Evolutionary conservation across 1,140 invertebrate genomes (phyloP).

Genomic region (Lepidostoma basale): DNA sequence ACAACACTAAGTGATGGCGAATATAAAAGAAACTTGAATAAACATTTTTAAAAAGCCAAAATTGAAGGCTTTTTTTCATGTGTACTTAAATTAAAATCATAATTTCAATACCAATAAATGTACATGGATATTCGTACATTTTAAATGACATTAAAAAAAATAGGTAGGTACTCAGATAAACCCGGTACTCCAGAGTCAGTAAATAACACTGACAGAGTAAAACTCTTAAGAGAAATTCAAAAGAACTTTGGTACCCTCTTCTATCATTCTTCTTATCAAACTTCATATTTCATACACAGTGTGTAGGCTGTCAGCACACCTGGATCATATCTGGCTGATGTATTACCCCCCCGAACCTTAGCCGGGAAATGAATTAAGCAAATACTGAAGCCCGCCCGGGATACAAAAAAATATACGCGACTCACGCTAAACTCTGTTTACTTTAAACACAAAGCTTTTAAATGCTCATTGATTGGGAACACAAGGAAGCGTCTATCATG

Average conservation of each 20-base stretch:
- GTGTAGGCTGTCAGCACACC: constrained; percentile 28
- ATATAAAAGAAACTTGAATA: too few species aligned
- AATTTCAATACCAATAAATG: too few species aligned
- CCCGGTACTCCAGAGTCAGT: too few species aligned
- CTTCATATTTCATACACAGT: constrained; percentile 19
- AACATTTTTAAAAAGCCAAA: too few species aligned
- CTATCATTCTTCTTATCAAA: constrained; percentile 6
- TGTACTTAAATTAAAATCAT: too few species aligned
- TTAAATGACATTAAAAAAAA: too few species aligned
- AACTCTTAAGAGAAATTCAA: too few species aligned
- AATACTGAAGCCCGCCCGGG: constrained; percentile 1
- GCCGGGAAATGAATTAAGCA: constrained; percentile 23
- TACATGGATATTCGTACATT: too few species aligned
- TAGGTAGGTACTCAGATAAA: too few species aligned
- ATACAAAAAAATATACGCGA: constrained; percentile 15
- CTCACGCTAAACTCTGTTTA: constrained; percentile 24
- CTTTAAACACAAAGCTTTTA: constrained; percentile 15
- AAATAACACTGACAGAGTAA: too few species aligned
- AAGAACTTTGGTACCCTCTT: not conserved
- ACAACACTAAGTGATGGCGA: too few species aligned
- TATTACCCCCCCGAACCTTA: constrained; percentile 18
- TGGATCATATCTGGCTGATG: constrained; percentile 42
- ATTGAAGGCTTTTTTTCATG: too few species aligned
- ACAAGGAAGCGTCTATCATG: constrained; percentile 12
- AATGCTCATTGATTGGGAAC: constrained; percentile 21